Conservation (phyloP, 1,140 invertebrate genomes). For the Conus betulinus region DNA sequence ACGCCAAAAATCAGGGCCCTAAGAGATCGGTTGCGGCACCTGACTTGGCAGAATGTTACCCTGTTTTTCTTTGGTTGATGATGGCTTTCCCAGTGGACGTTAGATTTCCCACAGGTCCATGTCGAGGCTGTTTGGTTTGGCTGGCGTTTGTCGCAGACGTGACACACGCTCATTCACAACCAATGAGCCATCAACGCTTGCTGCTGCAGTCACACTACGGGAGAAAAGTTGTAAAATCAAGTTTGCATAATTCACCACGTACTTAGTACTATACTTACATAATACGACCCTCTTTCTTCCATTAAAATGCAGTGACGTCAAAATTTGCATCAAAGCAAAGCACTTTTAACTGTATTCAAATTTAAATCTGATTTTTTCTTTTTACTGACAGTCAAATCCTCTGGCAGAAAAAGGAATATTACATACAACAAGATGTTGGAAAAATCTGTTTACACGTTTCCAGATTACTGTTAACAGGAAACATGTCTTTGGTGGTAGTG, state of each 20-base stretch:
- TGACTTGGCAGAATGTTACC: constrained; percentile 7
- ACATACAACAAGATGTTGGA: no score
- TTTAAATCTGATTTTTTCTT: background rate
- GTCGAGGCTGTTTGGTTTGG: background rate
- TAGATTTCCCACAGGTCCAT: background rate
- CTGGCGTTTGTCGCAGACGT: background rate
- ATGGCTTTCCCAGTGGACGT: background rate
- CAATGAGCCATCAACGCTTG: constrained; percentile 7
- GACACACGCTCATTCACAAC: constrained; percentile 23
- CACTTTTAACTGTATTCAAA: background rate
- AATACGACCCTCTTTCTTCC: background rate
- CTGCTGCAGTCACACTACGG: constrained; percentile 8
- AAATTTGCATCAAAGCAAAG: background rate
- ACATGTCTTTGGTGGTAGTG: no score
- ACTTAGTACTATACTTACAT: background rate
- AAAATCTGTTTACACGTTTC: no score
- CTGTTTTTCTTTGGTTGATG: background rate
- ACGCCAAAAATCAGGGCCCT: constrained; percentile 20
- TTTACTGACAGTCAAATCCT: no score
- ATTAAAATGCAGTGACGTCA: background rate
- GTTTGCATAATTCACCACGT: background rate
- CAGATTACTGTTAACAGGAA: no score
- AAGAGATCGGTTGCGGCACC: constrained; percentile 6
- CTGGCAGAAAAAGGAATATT: no score
- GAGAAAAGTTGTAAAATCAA: constrained; percentile 21